Base-by-base conservation (phyloP, 2,797 vertebrate genomes). In the Enteromius afrohamiltoni region DNA sequence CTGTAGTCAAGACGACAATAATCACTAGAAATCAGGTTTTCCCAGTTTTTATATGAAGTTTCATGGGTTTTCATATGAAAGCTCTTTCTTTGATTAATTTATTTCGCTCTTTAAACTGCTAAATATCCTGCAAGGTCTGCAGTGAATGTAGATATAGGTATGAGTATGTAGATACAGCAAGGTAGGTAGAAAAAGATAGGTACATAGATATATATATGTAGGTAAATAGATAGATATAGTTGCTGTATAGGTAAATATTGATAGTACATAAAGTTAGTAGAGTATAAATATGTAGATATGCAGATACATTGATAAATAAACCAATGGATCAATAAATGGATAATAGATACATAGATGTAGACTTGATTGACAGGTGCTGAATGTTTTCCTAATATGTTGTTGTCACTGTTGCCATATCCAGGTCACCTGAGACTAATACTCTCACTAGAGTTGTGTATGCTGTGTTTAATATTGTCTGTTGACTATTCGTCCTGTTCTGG, bases 381-480 rank as follows among this genome's bases (percentile, higher is more conserved):
- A 23, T 58, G n/a, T 60, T 62, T 29, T 62, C 11, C 26, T 26
- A 60, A 60, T 16, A 6, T 62, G 26, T 16, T 62, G 60, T 62
- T 62, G 58, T 13, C 37, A 26, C 21, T 29, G 62, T 65, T 62
- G 2, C 26, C 60, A 11, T 51, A 47, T 6, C 31, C 31, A 71
- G 45, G 45, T 37, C 67, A 71, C 45, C 17, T 21, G 42, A 62
- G 31, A 84, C 53, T 34, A 47, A 23, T 60, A 21, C 23, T n/a
- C 2, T 75, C 45, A 45, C 37, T 34, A 58, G 51, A 53, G 53
- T 26, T 42, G 51, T 6, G 4, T 14, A 42, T 26, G 51, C 68
- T 34, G 37, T 62, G 29, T 49, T 51, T 75, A 34, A 40, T 77
- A 34, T 68, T 68, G 71, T 40, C 31, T 58, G 62, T 83, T 51